phyloP scores from a whole-genome alignment of 2,797 vertebrate species.

The Benthosema pterotum region DNA sequence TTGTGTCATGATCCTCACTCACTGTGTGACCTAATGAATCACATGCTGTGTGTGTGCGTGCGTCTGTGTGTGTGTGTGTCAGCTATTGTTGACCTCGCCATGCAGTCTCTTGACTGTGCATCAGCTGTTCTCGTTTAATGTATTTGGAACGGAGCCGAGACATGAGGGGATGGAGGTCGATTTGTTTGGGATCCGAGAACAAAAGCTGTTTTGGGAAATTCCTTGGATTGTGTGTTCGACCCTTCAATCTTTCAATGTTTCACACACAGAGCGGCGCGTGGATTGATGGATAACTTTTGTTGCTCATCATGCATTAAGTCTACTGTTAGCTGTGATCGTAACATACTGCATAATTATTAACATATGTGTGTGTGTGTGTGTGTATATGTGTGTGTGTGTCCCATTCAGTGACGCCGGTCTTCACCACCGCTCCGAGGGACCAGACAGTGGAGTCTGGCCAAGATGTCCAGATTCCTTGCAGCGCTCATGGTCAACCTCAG shows the following conservation, averaged over 20 bases:
- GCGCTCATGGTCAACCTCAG: slow-evolving; percentile 92
- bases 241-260: too few relatives aligned
- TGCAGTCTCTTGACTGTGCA: slow-evolving; percentile 5
- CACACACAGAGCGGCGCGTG: too few relatives aligned
- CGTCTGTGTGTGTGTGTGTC: slow-evolving; percentile 9
- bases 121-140: slow-evolving; percentile 31
- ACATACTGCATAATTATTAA: slow-evolving; percentile 72
- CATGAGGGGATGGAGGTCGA: too few relatives aligned
- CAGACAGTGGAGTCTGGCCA: slow-evolving; percentile 93
- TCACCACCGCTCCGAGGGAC: slow-evolving; percentile 93
- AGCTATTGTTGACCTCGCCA: slow-evolving; percentile 16
- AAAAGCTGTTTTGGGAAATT: too few relatives aligned
- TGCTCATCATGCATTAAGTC: too few relatives aligned
- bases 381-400: slow-evolving; percentile 58
- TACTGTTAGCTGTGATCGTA: neutral
- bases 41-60: slow-evolving; percentile 2
- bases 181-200: too few relatives aligned
- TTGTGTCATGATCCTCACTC: slow-evolving; percentile 14
- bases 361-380: slow-evolving; percentile 67
- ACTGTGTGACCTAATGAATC: slow-evolving; percentile 16
- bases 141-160: slow-evolving; percentile 1
- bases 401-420: slow-evolving; percentile 94
- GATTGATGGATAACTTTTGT: too few relatives aligned
- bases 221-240: too few relatives aligned
- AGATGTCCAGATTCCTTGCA: slow-evolving; percentile 94